Evolutionary conservation across 92 coral and sea anemone species (phyloP), one percentile per base, ranked within the genome.

Genomic region (Epizoanthus scotinus): DNA sequence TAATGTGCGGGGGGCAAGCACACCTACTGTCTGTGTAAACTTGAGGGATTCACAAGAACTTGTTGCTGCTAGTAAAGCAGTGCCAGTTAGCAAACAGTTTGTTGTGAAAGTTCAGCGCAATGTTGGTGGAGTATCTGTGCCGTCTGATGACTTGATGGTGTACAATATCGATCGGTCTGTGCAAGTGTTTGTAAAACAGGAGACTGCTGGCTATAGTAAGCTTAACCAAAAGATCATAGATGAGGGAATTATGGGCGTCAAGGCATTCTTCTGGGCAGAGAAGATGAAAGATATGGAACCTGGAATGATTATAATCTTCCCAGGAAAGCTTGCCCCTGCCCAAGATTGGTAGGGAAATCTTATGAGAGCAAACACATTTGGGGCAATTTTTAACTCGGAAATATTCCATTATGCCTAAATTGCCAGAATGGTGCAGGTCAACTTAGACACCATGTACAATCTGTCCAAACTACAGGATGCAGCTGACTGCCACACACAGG

Each of bases 201-300:
- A 81, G 59, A 71, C 86, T 8, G 82, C 83, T 6, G 89, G 89
- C 3, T 86, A 86, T 56, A 59, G 57, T 6, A 82, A 58, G 65
- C 73, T 86, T 44, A 38, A 71, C 9, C 82, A 57, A 50, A 86
- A 82, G 54, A 86, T 86, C 71, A 69, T 59, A 3, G 74, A 72
- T 26, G 89, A 86, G 67, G 89, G 89, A 17, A 86, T 86, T 44
- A 70, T n/a, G 60, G 89, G 89, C 3, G 55, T 86, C 56, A 86
- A 82, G 66, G 89, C 73, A 3, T 86, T 81, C 58, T 86, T 86
- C 77, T 86, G 89, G 89, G 89, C 89, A 44, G 86, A 81, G 80
- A 71, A 77, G 64, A 83, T 77, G 7, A 56, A 80, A 1, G 82
- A 58, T 15, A 29, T 82, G n/a, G 86, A 82, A 29, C 58, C 47